phyloP scores from a whole-genome alignment of 1,140 invertebrate genomes.

The Marisa cornuarietis region DNA sequence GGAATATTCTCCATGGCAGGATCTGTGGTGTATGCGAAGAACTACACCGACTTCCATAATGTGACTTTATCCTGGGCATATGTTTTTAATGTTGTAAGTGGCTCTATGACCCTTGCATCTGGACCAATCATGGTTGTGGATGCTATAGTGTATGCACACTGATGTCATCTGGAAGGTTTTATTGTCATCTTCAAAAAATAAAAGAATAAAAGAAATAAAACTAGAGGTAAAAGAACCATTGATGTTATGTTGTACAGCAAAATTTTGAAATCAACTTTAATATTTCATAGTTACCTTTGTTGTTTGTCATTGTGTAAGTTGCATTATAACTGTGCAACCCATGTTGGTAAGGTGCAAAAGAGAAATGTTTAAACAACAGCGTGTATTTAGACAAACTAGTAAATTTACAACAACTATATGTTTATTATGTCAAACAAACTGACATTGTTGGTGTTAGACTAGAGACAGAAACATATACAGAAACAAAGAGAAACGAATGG shows the following conservation, averaged over 20 bases:
- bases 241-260: neutral
- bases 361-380: too few species aligned
- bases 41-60: neutral
- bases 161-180: neutral
- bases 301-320: neutral
- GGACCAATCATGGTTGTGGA: constrained; percentile 15
- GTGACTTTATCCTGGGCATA: constrained; percentile 10
- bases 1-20: neutral
- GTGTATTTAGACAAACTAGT: too few species aligned
- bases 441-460: too few species aligned
- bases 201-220: neutral
- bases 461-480: too few species aligned
- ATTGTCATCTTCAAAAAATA: neutral
- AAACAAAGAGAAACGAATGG: too few species aligned
- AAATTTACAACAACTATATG: too few species aligned
- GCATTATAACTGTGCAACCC: neutral
- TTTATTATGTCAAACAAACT: too few species aligned
- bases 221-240: neutral
- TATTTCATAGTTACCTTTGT: too few species aligned
- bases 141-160: neutral
- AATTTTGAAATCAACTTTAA: neutral
- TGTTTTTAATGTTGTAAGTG: constrained; percentile 14
- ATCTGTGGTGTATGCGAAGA: constrained; percentile 5
- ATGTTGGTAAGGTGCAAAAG: neutral
- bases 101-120: neutral